Base-by-base conservation (phyloP, 2,797 vertebrate genomes). In the Scarus forsteni region DNA sequence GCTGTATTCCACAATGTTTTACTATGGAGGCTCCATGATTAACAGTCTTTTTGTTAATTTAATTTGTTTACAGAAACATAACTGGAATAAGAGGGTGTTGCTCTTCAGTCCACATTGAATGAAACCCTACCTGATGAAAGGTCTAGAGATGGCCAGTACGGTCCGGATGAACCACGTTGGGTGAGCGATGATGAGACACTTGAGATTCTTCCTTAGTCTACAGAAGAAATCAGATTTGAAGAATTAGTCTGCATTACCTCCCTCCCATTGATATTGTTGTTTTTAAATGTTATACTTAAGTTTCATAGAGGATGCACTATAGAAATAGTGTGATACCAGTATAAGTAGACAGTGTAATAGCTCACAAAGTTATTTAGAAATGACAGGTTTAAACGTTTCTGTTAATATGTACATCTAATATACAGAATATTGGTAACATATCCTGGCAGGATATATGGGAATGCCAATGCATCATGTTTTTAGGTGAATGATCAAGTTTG, bases 91-190 rank as follows among this genome's bases (percentile, higher is more conserved):
- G 4, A 8, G 35, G 13, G 9, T 5, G 46, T 64, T 42, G 51
- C 8, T 35, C 16, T 1, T 14, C 58, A 1, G 66, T 16, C 34
- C 42, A 5, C 13, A 35, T 4, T 19, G 35, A 48, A 10, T 0
- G 42, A 1, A 1, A 61, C 35, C 75, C 91, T 60, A 98, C 98
- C 97, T 99, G 92, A 99, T 97, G 86, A 99, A 99, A 2, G 98
- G 98, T 51, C 98, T 94, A 53, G 98, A 99, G 80, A 99, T 95
- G 27, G 97, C 96, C 88, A 99, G 92, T 59, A 99, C 96, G 0
- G 98, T 99, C 51, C 98, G 93, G 75, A 99, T 99, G 90, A 99
- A 99, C 98, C 98, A 99, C 0, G 97, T 97, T 0, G 98, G 97
- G 75, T 99, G 98, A 46, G 96, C 95, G 0, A 99, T 99, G 77